phyloP scores from a whole-genome alignment of 2,888 invertebrate species.

The Drosophila mercatorum region DNA sequence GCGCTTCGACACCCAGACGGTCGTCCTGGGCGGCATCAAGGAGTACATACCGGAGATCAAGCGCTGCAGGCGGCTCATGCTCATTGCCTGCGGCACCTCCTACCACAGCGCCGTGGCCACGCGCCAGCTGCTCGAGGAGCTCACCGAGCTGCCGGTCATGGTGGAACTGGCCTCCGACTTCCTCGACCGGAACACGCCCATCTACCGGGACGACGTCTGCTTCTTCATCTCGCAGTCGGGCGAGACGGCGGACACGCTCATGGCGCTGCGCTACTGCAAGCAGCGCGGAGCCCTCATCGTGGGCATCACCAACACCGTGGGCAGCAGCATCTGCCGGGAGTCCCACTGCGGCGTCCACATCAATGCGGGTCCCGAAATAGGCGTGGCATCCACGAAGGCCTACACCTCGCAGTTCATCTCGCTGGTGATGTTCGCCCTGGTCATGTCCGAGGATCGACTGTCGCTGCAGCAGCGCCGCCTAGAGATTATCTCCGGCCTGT shows the following conservation, averaged over 20 bases:
- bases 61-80: slow-evolving; percentile 96
- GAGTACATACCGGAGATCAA: slow-evolving; percentile 99
- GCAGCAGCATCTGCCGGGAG: slow-evolving; percentile 98
- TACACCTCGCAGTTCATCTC: slow-evolving; percentile 99
- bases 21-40: slow-evolving; percentile 97
- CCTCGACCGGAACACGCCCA: slow-evolving; percentile 97
- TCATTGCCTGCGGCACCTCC: slow-evolving; percentile 99
- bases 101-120: slow-evolving; percentile 99
- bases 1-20: slow-evolving; percentile 93
- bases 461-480: slow-evolving; percentile 93
- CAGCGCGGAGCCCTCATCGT: slow-evolving; percentile 97
- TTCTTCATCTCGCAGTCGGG: slow-evolving; percentile 99
- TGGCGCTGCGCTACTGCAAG: slow-evolving; percentile 98
- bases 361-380: slow-evolving; percentile 99
- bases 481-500: slow-evolving; percentile 95
- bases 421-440: slow-evolving; percentile 98
- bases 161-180: slow-evolving; percentile 99
- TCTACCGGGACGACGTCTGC: slow-evolving; percentile 99
- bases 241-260: slow-evolving; percentile 97
- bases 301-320: slow-evolving; percentile 99
- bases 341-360: slow-evolving; percentile 99
- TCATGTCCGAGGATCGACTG: slow-evolving; percentile 98
- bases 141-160: slow-evolving; percentile 99
- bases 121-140: slow-evolving; percentile 96
- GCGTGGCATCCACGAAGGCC: slow-evolving; percentile 99